Conservation (phyloP, 1,140 invertebrate species). For the Drosophila micromelanica region DNA sequence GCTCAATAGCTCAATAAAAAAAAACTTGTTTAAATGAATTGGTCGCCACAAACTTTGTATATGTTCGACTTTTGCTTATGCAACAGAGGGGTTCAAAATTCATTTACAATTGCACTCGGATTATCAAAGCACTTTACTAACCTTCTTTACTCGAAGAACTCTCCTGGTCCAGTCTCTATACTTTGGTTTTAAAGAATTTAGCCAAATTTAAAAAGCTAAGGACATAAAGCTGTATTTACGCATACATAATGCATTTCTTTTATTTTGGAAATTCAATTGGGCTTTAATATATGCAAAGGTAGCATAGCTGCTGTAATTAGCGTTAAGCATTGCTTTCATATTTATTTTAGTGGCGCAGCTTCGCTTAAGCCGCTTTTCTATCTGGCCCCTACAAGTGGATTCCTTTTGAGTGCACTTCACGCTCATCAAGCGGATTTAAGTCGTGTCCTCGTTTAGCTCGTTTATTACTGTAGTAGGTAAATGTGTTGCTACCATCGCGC, state of each 20-base stretch:
- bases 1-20: background rate
- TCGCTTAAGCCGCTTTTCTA: slow-evolving; percentile 40
- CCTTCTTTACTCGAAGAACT: background rate
- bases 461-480: slow-evolving; percentile 32
- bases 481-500: slow-evolving; percentile 14
- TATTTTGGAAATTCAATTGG: slow-evolving; percentile 18
- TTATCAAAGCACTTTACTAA: slow-evolving; percentile 25
- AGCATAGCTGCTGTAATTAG: slow-evolving; percentile 12
- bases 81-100: background rate
- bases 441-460: slow-evolving; percentile 19
- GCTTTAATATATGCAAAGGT: slow-evolving; percentile 3
- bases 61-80: background rate
- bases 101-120: slow-evolving; percentile 17
- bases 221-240: slow-evolving; percentile 55
- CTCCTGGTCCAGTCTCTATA: background rate
- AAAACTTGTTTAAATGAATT: slow-evolving; percentile 4
- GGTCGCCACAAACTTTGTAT: background rate
- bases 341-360: slow-evolving; percentile 33
- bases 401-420: slow-evolving; percentile 43
- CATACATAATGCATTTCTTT: slow-evolving; percentile 65
- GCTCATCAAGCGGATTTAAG: slow-evolving; percentile 64
- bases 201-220: slow-evolving; percentile 66
- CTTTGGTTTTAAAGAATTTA: slow-evolving; percentile 63
- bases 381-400: background rate
- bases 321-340: slow-evolving; percentile 24